Base-by-base conservation (phyloP, 2,797 vertebrate species). In the Ibycter americanus region DNA sequence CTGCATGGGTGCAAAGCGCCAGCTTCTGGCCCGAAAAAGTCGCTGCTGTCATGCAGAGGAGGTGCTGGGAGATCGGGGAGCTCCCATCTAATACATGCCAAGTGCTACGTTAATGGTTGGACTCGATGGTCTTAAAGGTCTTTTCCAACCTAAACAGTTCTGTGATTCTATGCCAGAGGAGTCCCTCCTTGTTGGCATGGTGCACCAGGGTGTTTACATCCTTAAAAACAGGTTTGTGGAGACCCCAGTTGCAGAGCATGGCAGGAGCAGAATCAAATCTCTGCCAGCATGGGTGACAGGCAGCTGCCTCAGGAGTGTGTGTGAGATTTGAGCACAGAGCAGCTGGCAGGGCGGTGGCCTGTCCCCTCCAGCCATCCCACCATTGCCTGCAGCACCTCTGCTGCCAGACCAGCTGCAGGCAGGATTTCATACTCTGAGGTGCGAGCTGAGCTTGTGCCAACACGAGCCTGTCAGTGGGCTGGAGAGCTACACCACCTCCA, bases 1-100 rank as follows among this genome's bases (percentile, higher is more conserved):
- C 61, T 56, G 29, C n/a, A 3, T 25, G 72, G 42, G 52, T 2
- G 1, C 9, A n/a, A 62, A 36, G n/a, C 1, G 0, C 12, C 31
- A 56, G 56, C 5, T 20, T 56, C n/a, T 27, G 29, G 42, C 51
- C n/a, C 12, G 38, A 19, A 9, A 9, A 67, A 70, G 27, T 63
- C 0, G 0, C 67, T 89, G 51, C 63, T 70, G 63, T 38, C 51
- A 32, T 73, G n/a, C 34, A 23, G 42, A 68, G 34, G 20, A 58
- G 46, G 16, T 17, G 9, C 17, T 5, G 26, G 61, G 47, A 81
- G 20, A 4, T 65, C 1, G 2, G 15, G 23, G 20, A 61, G n/a
- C 22, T 67, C 32, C 44, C 15, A 8, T 27, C 51, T 15, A 26
- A 14, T 58, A 6, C 0, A 0, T 26, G 21, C 34, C 21, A 44